Conservation (phyloP, 2,797 vertebrate species). For the Chaetodon trifasciatus region DNA sequence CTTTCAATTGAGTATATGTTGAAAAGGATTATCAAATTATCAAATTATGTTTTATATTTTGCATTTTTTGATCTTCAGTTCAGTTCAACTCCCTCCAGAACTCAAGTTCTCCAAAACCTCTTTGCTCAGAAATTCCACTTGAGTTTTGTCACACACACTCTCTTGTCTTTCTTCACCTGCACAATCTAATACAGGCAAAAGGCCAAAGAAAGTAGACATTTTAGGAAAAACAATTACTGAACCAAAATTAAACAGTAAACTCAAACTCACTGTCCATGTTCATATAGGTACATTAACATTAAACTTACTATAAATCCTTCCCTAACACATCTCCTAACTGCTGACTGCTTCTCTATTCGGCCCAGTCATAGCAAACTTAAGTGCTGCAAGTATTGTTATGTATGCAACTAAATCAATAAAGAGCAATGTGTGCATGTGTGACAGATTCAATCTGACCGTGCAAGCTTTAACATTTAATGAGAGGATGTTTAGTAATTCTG, state of each 20-base stretch:
- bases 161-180: too few relatives aligned
- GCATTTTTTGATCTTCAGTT: neutral
- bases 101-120: neutral
- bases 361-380: slow-evolving; percentile 45
- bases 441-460: slow-evolving; percentile 64
- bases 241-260: slow-evolving; percentile 2
- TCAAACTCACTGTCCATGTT: neutral
- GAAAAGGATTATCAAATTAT: too few relatives aligned
- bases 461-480: slow-evolving; percentile 75
- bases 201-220: neutral
- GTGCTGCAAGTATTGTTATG: slow-evolving; percentile 55
- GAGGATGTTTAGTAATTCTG: slow-evolving; percentile 44
- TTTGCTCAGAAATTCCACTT: neutral
- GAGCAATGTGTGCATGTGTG: slow-evolving; percentile 29
- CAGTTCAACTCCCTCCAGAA: neutral
- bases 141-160: neutral
- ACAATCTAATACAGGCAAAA: too few relatives aligned
- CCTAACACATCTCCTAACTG: slow-evolving; percentile 6
- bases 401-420: slow-evolving; percentile 50
- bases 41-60: too few relatives aligned
- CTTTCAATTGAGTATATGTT: too few relatives aligned
- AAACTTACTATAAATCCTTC: neutral
- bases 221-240: neutral
- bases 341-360: slow-evolving; percentile 16
- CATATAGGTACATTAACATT: neutral